Conservation (phyloP, 1,140 invertebrate species). For the Condylostylus longicornis region DNA sequence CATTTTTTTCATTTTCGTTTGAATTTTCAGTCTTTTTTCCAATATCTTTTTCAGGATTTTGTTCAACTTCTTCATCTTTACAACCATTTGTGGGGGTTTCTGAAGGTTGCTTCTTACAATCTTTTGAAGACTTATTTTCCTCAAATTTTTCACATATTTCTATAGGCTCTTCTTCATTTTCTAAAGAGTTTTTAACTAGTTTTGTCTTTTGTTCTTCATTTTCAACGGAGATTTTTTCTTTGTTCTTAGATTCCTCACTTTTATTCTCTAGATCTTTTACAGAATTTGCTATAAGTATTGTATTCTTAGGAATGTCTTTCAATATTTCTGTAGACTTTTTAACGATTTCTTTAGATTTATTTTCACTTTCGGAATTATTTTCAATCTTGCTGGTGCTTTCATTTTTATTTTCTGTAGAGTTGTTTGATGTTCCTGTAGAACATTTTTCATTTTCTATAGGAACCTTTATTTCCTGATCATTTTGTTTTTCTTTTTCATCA, state of each 20-base stretch:
- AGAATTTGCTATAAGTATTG: too few species aligned
- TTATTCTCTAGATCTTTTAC: conserved; percentile 9
- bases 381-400: too few species aligned
- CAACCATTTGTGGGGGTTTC: not conserved
- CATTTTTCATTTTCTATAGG: too few species aligned
- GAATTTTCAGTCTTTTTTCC: not conserved
- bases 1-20: not conserved
- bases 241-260: conserved; percentile 4
- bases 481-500: too few species aligned
- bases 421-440: too few species aligned
- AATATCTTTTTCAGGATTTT: not conserved
- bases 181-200: conserved; percentile 5
- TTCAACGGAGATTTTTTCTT: not conserved
- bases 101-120: not conserved
- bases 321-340: too few species aligned
- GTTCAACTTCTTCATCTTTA: not conserved
- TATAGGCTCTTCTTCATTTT: conserved; percentile 3
- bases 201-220: conserved; percentile 12
- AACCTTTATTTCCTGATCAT: too few species aligned
- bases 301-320: too few species aligned
- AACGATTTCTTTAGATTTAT: too few species aligned
- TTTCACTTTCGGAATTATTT: too few species aligned
- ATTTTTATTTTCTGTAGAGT: too few species aligned
- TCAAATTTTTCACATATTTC: not conserved
- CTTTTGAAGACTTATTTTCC: not conserved